A percentile compares a stretch with the other conserved stretches of the same genome.
Evolutionary conservation across 2,797 vertebrate species (phyloP).

Genomic region (Myripristis murdjan): DNA sequence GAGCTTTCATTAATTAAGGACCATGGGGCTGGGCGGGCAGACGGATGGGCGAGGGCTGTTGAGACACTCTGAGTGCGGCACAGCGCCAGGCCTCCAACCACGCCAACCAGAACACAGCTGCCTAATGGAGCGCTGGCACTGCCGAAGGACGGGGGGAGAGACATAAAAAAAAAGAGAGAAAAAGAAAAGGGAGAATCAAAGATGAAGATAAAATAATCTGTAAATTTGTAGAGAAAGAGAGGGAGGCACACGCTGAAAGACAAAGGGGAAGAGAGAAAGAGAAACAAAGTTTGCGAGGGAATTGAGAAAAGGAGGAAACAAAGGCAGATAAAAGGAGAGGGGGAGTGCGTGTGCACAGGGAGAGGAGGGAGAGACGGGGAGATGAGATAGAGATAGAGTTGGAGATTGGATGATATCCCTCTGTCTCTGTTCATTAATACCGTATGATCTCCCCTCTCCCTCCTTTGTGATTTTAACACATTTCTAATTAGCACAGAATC

Average conservation of each 20-base stretch:
- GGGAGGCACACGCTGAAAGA: conserved; percentile 46
- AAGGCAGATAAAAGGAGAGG: conserved; percentile 67
- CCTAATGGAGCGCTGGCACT: conserved; percentile 95
- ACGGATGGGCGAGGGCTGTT: conserved; percentile 70
- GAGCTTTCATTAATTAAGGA: conserved; percentile 80
- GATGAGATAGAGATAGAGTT: conserved; percentile 71
- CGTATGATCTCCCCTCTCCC: conserved; percentile 77
- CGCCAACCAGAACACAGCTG: conserved; percentile 91
- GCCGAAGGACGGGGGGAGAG: conserved; percentile 56
- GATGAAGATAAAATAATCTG: conserved; percentile 56
- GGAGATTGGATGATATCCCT: conserved; percentile 83
- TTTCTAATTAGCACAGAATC: conserved; percentile 85
- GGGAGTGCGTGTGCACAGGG: conserved; percentile 37
- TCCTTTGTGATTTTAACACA: conserved; percentile 86
- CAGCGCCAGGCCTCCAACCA: conserved; percentile 80
- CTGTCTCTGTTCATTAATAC: conserved; percentile 87
- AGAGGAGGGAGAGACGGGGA: conserved; percentile 37
- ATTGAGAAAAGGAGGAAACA: conserved; percentile 58
- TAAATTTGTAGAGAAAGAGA: conserved; percentile 50
- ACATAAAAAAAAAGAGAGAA: conserved; percentile 1
- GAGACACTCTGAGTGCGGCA: conserved; percentile 72
- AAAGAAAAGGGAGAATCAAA: conserved; percentile 19
- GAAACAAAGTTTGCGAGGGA: conserved; percentile 63
- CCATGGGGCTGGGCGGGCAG: conserved; percentile 68
- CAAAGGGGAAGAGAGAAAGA: conserved; percentile 66